Conservation (phyloP, 2,797 vertebrate genomes). For the Varecia variegata region DNA sequence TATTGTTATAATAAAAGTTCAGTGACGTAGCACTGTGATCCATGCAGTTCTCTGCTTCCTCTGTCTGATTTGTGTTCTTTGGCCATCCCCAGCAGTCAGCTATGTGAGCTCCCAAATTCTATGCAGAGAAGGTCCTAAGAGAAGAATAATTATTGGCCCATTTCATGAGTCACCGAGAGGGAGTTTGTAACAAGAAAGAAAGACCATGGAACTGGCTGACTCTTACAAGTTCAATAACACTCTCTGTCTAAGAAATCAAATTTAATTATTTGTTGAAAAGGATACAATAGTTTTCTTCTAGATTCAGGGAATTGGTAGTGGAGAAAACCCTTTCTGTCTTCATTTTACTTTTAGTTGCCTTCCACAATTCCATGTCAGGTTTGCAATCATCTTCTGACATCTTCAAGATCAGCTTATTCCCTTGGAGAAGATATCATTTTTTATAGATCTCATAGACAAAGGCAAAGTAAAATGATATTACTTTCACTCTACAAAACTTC, state of each 20-base stretch:
- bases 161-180: neutral
- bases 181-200: neutral
- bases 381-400: conserved; percentile 34
- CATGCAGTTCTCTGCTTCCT: neutral
- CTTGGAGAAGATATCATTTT: neutral
- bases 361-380: conserved; percentile 31
- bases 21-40: conserved; percentile 1
- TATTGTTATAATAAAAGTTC: conserved; percentile 49
- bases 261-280: conserved; percentile 25
- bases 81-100: neutral
- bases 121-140: neutral
- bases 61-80: conserved; percentile 45
- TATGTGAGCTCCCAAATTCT: neutral
- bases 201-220: neutral
- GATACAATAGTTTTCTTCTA: neutral
- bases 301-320: neutral
- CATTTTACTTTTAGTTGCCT: conserved; percentile 36
- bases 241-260: conserved; percentile 38
- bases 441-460: conserved; percentile 22
- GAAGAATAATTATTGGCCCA: conserved; percentile 6
- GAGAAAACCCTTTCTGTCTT: conserved; percentile 8
- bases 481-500: conserved; percentile 38
- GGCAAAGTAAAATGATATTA: neutral
- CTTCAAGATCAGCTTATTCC: conserved; percentile 27
- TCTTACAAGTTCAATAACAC: neutral